Conservation (phyloP, 2,797 vertebrate species). For the Clarias pachynema region DNA sequence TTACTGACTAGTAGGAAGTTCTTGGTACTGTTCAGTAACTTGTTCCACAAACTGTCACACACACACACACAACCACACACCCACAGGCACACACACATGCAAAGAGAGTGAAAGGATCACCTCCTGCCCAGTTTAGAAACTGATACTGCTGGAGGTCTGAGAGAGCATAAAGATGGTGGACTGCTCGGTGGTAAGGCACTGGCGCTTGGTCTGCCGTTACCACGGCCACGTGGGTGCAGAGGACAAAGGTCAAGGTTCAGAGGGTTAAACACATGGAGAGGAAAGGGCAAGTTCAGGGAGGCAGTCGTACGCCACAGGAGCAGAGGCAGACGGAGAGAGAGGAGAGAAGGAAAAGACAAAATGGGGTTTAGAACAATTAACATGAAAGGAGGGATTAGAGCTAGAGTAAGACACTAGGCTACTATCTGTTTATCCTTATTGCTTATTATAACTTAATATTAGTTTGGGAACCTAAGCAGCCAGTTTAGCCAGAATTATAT, state of each 20-base stretch:
- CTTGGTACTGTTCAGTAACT: slow-evolving; percentile 35
- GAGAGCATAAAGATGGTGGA: slow-evolving; percentile 99
- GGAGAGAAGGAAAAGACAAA: slow-evolving; percentile 65
- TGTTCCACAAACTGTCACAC: slow-evolving; percentile 16
- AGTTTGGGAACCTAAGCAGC: neutral
- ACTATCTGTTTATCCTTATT: neutral
- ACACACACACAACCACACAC: slow-evolving; percentile 17
- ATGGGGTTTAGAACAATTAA: slow-evolving; percentile 75
- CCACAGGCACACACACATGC: slow-evolving; percentile 44
- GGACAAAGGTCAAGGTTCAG: slow-evolving; percentile 64
- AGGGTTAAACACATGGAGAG: slow-evolving; percentile 66
- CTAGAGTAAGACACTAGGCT: neutral
- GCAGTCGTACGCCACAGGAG: slow-evolving; percentile 31
- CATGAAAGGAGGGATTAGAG: slow-evolving; percentile 55
- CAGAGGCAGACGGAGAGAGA: slow-evolving; percentile 32
- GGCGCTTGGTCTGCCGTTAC: slow-evolving; percentile 86
- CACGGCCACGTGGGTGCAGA: slow-evolving; percentile 66
- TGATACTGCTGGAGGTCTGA: slow-evolving; percentile 97
- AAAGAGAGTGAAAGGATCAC: slow-evolving; percentile 73
- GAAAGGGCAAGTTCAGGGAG: slow-evolving; percentile 35
- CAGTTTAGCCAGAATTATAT: neutral
- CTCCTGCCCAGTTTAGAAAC: slow-evolving; percentile 93
- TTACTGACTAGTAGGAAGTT: neutral
- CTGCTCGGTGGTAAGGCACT: slow-evolving; percentile 93
- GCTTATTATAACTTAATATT: neutral